Evolutionary conservation across 2,888 invertebrate species (phyloP).

Genomic region (Laothoe populi): DNA sequence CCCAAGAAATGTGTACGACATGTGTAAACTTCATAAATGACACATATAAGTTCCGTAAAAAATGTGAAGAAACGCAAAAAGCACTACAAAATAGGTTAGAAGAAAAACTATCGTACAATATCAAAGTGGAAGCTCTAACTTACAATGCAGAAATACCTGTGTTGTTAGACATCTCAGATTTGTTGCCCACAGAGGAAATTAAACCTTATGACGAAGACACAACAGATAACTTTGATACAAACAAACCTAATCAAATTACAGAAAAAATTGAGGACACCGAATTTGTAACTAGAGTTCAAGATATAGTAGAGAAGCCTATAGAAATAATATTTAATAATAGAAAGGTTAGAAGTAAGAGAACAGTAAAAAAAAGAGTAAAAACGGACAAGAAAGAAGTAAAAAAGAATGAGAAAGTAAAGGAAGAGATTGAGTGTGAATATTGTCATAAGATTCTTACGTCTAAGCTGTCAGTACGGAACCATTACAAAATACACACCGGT

Average conservation of each 20-base stretch:
- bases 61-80: constrained; percentile 49
- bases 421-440: constrained; percentile 71
- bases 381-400: constrained; percentile 39
- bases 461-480: constrained; percentile 68
- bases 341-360: constrained; percentile 44
- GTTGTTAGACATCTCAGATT: constrained; percentile 53
- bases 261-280: constrained; percentile 33
- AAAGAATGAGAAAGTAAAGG: constrained; percentile 49
- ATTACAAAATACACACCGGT: constrained; percentile 77
- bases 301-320: constrained; percentile 38
- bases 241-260: constrained; percentile 29
- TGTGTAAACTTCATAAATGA: constrained; percentile 48
- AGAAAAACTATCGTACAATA: constrained; percentile 27
- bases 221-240: constrained; percentile 43
- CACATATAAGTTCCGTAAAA: constrained; percentile 50
- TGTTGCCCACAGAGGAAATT: constrained; percentile 44
- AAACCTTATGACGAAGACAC: constrained; percentile 55
- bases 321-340: constrained; percentile 42
- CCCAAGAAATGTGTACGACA: constrained; percentile 51
- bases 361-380: constrained; percentile 40
- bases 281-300: constrained; percentile 38
- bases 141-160: constrained; percentile 33
- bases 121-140: constrained; percentile 48
- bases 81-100: constrained; percentile 36
- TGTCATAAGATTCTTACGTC: constrained; percentile 74